Evolutionary conservation across 2,888 invertebrate genomes (phyloP).

Genomic region (Tetropium fuscum): DNA sequence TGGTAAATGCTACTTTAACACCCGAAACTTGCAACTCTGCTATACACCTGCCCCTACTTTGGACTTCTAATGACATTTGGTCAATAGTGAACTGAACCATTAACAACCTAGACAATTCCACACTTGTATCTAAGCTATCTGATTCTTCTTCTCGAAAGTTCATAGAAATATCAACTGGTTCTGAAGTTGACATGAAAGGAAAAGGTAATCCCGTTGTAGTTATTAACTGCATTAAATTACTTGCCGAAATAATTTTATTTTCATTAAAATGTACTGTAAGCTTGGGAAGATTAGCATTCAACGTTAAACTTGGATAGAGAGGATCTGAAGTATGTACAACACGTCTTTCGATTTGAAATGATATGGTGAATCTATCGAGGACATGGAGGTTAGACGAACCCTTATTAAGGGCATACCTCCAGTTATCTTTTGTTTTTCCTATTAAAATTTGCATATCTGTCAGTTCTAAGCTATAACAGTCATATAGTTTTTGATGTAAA

Average conservation of each 20-base stretch:
- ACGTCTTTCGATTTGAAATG: slow-evolving; percentile 80
- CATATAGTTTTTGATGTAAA: slow-evolving; percentile 79
- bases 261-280: slow-evolving; percentile 92
- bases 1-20: slow-evolving; percentile 81
- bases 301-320: slow-evolving; percentile 84
- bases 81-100: slow-evolving; percentile 90
- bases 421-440: slow-evolving; percentile 89
- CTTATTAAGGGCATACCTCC: slow-evolving; percentile 88
- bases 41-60: slow-evolving; percentile 88
- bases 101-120: slow-evolving; percentile 74
- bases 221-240: slow-evolving; percentile 69
- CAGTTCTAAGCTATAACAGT: slow-evolving; percentile 82
- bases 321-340: slow-evolving; percentile 87
- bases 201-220: slow-evolving; percentile 64
- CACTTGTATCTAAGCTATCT: slow-evolving; percentile 66
- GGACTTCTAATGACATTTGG: slow-evolving; percentile 87
- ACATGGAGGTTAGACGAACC: slow-evolving; percentile 87
- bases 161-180: slow-evolving; percentile 43
- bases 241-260: slow-evolving; percentile 81
- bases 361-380: slow-evolving; percentile 72
- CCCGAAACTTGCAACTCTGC: slow-evolving; percentile 95
- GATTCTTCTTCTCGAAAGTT: slow-evolving; percentile 64
- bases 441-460: slow-evolving; percentile 89
- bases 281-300: slow-evolving; percentile 88
- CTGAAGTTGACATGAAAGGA: slow-evolving; percentile 63